These are phyloP conservation scores for Montifringilla adamsi DNA, from an alignment of 2,113 vertebrate species.

Conservation along the genomic window DNA sequence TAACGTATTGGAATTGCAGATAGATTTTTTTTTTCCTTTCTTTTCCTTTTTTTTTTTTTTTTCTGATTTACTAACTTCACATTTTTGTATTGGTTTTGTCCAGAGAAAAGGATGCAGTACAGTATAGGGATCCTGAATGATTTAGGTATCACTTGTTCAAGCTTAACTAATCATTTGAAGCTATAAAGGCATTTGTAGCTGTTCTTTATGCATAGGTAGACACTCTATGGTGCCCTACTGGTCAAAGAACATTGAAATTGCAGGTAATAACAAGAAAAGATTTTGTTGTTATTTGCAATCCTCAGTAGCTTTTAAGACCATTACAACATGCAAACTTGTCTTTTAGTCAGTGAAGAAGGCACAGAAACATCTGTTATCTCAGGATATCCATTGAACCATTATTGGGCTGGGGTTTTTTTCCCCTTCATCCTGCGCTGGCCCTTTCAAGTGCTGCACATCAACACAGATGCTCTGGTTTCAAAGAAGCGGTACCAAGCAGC, in stretches of 20 bases:
- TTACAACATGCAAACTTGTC: not conserved
- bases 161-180: not conserved
- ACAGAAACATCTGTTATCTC: not conserved
- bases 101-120: not conserved
- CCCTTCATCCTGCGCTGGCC: not conserved
- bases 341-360: not conserved
- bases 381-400: not conserved
- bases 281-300: not conserved
- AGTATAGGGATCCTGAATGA: not conserved
- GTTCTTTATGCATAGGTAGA: not conserved
- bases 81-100: not conserved
- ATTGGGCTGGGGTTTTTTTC: not conserved
- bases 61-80: not conserved
- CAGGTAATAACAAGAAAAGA: not conserved
- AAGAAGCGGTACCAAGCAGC: not conserved
- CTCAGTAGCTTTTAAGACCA: not conserved
- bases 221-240: not conserved
- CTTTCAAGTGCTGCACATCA: not conserved
- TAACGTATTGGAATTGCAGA: not conserved
- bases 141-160: not conserved
- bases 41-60: too few species aligned
- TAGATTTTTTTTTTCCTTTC: not conserved
- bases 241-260: not conserved
- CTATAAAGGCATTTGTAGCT: not conserved
- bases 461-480: not conserved